These are phyloP conservation scores for Nomada fabriciana DNA, from an alignment of 2,888 invertebrate species.

Conservation along the genomic window DNA sequence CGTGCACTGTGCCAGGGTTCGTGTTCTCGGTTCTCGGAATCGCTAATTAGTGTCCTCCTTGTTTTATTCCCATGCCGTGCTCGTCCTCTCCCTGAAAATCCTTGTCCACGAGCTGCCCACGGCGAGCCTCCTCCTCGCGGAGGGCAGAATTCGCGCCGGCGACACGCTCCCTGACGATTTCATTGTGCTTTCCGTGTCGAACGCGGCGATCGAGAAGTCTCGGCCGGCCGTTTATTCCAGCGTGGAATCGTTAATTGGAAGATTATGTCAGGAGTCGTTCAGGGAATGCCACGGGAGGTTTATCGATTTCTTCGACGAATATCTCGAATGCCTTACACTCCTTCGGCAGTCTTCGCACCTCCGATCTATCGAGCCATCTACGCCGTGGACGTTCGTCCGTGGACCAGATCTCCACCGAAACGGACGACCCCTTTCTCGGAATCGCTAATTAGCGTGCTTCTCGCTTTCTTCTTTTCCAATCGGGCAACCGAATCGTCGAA, in stretches of 20 bases:
- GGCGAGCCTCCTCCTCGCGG: slow-evolving; percentile 27
- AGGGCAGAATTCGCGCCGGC: slow-evolving; percentile 64
- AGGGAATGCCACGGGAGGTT: slow-evolving; percentile 56
- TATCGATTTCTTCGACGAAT: slow-evolving; percentile 72
- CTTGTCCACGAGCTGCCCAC: slow-evolving; percentile 67
- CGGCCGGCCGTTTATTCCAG: not conserved
- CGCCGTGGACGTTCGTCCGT: slow-evolving; percentile 62
- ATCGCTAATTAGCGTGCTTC: slow-evolving; percentile 71
- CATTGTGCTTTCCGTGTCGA: slow-evolving; percentile 39
- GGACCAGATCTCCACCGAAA: slow-evolving; percentile 61
- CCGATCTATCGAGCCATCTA: slow-evolving; percentile 60
- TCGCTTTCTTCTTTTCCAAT: slow-evolving; percentile 69
- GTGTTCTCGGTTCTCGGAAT: slow-evolving; percentile 83
- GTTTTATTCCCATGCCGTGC: slow-evolving; percentile 79
- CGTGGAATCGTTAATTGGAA: slow-evolving; percentile 25
- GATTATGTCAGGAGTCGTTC: slow-evolving; percentile 15
- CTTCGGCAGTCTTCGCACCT: slow-evolving; percentile 69
- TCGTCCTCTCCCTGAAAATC: slow-evolving; percentile 77
- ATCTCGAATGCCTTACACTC: slow-evolving; percentile 69
- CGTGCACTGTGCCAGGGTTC: slow-evolving; percentile 71
- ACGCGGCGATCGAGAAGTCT: not conserved
- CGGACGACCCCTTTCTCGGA: slow-evolving; percentile 67
- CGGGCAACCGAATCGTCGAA: slow-evolving; percentile 60
- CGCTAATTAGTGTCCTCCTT: slow-evolving; percentile 84
- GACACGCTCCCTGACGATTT: slow-evolving; percentile 79